phyloP scores from a whole-genome alignment of 2,888 invertebrate genomes.

The Rhopalosiphum nymphaeae region DNA sequence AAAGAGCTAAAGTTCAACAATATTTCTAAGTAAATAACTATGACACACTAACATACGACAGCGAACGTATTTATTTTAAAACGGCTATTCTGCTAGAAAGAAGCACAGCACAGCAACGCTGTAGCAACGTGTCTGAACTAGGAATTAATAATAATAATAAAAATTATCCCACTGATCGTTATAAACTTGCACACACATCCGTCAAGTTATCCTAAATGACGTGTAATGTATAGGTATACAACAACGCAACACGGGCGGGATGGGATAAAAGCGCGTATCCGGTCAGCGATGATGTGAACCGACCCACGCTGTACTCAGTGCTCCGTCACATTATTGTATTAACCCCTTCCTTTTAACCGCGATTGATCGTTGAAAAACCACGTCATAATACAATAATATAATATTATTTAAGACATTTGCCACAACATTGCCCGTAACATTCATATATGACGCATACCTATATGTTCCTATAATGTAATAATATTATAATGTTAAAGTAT shows the following conservation, averaged over 20 bases:
- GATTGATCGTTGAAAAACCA: neutral
- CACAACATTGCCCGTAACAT: neutral
- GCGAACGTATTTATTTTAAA: neutral
- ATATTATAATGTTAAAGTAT: neutral
- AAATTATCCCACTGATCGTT: neutral
- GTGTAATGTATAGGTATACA: neutral
- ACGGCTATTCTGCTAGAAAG: neutral
- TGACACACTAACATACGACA: neutral
- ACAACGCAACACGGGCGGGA: neutral
- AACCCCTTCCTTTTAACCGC: neutral
- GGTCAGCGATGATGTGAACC: conserved; percentile 17
- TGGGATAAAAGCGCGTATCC: neutral
- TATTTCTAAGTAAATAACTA: too few species aligned
- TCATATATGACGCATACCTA: neutral
- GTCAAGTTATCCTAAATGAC: neutral
- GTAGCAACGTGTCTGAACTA: neutral
- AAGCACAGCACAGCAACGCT: neutral
- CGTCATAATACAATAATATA: neutral
- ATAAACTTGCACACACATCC: neutral
- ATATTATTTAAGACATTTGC: neutral
- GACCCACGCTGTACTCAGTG: neutral
- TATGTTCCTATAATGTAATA: neutral
- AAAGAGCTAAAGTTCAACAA: too few species aligned
- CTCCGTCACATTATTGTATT: neutral
- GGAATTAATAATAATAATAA: neutral